Conservation (phyloP, 2,888 invertebrate genomes). For the Hemaris fuciformis region DNA sequence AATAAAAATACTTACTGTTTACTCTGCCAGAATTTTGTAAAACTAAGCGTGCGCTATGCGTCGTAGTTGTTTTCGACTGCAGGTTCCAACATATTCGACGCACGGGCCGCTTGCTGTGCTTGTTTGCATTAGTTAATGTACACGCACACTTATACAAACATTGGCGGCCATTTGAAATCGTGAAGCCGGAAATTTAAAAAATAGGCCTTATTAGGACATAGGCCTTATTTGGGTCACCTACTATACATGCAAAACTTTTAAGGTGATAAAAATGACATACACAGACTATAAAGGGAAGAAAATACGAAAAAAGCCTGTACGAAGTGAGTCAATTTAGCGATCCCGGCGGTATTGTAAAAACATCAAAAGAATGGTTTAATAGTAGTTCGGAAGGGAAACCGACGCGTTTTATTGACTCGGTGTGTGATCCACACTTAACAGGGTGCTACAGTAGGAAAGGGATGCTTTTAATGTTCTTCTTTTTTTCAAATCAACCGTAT, state of each 20-base stretch:
- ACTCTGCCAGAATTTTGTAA: too few species aligned
- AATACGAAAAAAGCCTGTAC: not conserved
- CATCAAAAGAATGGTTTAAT: slow-evolving; percentile 60
- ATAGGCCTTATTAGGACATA: too few species aligned
- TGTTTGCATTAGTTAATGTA: too few species aligned
- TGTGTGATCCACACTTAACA: slow-evolving; percentile 47
- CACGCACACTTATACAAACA: too few species aligned
- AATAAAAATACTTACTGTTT: too few species aligned
- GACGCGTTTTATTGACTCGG: slow-evolving; percentile 57
- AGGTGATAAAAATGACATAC: not conserved
- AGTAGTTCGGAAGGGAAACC: slow-evolving; percentile 52
- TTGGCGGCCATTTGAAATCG: too few species aligned
- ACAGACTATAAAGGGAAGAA: not conserved
- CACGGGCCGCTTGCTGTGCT: too few species aligned
- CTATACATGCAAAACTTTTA: slow-evolving; percentile 3
- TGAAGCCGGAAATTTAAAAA: too few species aligned
- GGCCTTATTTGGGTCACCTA: too few species aligned
- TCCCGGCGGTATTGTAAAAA: slow-evolving; percentile 57
- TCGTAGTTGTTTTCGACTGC: too few species aligned
- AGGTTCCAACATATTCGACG: too few species aligned
- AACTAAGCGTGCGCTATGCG: too few species aligned
- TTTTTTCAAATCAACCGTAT: not conserved
- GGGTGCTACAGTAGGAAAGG: slow-evolving; percentile 31
- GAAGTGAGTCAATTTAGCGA: slow-evolving; percentile 18
- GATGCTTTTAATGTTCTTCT: not conserved